Evolutionary conservation across 2,888 invertebrate genomes (phyloP), one percentile per base, ranked within the genome.

Genomic region (Ellobium chinense): DNA sequence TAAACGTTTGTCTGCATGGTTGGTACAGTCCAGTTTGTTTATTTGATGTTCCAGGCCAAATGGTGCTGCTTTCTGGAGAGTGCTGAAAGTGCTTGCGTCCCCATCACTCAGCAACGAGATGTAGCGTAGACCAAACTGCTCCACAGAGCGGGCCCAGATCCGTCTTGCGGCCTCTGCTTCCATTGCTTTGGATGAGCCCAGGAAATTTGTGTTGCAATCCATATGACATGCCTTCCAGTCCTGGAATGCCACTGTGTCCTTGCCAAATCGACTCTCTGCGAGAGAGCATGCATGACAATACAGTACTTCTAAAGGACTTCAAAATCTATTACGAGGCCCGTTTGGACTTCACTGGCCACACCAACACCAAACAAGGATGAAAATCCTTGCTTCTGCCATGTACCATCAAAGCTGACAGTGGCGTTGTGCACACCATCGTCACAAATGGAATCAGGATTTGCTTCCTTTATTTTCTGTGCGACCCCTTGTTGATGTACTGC

Each of bases 1-100:
- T 34, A 81, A 58, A 12, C 81, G 14, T 58, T 81, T 81, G 5
- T 39, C 46, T 18, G 69, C 77, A 37, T 81, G 77, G 34, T 81
- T 70, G 18, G 70, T 69, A 31, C 77, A 77, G 46, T 46, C 46
- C 46, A 46, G 7, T 46, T 46, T 46, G 46, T 12, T 12, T 46
- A 37, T 65, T 5, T 5, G 65, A 31, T 31, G 34, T 14, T 65
- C 65, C 7, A 27, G 9, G 9, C 65, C 65, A 31, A 27, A 65
- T 31, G 65, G 27, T 3, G 14, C 7, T 34, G 34, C 18, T 39
- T 18, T 56, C 65, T 65, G 65, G 4, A 65, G 34, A 7, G 34
- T 12, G 18, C 31, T 12, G 31, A 29, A 81, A 3, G 74, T 78
- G n/a, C 37, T 9, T 4, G 60, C 34, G 21, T 78, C 77, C 18